These are phyloP conservation scores for Malaclemys terrapin DNA, from an alignment of 2,113 vertebrate genomes.

Conservation along the genomic window DNA sequence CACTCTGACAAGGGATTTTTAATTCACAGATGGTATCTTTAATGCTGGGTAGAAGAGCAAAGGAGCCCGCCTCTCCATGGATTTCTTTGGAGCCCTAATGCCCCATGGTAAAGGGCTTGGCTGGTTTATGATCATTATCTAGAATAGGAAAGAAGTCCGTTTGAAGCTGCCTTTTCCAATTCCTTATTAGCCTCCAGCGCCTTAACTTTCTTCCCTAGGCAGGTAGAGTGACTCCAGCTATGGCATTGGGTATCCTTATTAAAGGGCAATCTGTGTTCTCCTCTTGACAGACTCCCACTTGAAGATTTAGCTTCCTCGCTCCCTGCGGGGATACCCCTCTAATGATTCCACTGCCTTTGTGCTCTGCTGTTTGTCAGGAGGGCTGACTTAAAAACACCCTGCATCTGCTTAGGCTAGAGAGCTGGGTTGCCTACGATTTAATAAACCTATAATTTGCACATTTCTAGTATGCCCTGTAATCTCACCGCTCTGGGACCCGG, in stretches of 20 bases:
- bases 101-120: not conserved
- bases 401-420: slow-evolving; percentile 71
- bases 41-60: not conserved
- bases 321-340: slow-evolving; percentile 58
- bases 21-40: not conserved
- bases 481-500: slow-evolving; percentile 64
- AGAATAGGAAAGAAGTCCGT: not conserved
- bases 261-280: not conserved
- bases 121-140: not conserved
- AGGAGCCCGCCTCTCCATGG: not conserved
- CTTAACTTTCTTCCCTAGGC: not conserved
- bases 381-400: slow-evolving; percentile 55
- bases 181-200: not conserved
- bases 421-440: slow-evolving; percentile 56
- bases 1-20: not conserved
- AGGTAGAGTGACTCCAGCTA: not conserved
- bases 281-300: not conserved
- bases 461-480: slow-evolving; percentile 78
- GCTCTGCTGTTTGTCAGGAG: slow-evolving; percentile 69
- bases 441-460: slow-evolving; percentile 79
- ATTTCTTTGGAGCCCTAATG: not conserved
- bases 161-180: not conserved
- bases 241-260: not conserved
- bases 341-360: slow-evolving; percentile 57
- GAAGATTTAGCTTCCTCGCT: slow-evolving; percentile 32